A percentile compares a stretch with the other conserved stretches of the same genome.
These are phyloP conservation scores for Stegostoma tigrinum DNA, from an alignment of 2,113 vertebrate species.

Conservation along the genomic window DNA sequence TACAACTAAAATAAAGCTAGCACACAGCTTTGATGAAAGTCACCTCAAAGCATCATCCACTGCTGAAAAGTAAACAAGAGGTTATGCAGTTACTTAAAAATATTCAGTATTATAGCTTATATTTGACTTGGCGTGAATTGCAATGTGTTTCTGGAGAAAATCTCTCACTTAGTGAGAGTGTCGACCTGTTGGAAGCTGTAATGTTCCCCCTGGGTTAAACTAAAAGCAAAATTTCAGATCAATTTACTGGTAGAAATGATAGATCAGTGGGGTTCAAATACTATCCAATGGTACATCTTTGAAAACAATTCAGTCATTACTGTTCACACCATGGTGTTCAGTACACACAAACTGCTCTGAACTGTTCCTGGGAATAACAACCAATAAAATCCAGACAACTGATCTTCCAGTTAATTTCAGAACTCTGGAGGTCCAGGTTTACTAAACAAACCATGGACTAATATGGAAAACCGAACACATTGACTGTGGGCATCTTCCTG, in stretches of 20 bases:
- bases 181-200: neutral
- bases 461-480: neutral
- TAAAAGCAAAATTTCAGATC: neutral
- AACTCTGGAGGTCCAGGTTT: neutral
- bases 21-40: neutral
- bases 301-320: neutral
- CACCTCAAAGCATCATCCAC: neutral
- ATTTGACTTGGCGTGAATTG: neutral
- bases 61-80: neutral
- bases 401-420: neutral
- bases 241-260: neutral
- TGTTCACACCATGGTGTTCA: neutral
- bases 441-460: neutral
- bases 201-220: neutral
- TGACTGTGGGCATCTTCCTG: neutral
- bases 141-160: neutral
- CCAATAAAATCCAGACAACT: neutral
- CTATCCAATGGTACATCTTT: neutral
- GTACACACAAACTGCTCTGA: neutral
- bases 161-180: neutral
- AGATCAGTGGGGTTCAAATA: neutral
- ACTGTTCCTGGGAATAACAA: neutral
- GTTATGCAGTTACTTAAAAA: neutral
- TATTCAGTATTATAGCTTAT: neutral
- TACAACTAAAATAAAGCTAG: neutral